Base-by-base conservation (phyloP, 2,797 vertebrate species). In the Melanogrammus aeglefinus region DNA sequence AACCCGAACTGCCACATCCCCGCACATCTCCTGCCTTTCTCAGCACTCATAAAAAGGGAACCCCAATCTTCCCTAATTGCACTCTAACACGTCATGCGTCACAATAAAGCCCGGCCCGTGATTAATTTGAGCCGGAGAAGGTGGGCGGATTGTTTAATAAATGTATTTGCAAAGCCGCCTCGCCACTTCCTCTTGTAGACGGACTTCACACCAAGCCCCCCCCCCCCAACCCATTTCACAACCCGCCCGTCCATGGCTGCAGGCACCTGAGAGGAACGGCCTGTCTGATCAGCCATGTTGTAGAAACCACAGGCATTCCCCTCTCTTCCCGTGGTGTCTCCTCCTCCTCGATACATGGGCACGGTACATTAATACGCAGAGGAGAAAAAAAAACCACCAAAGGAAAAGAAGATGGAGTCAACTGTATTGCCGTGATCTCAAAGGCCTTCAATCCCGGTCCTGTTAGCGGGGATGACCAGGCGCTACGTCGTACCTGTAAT, bases 1-100 rank as follows among this genome's bases (percentile, higher is more conserved):
- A 93, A 93, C 88, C 88, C 80, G 81, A 88, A 85, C 91, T 91
- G 91, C 88, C 91, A 93, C 90, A 87, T 92, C 91, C 84, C 87
- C 89, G 86, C 85, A 85, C 87, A 89, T 86, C 84, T 90, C 82
- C 86, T 85, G 90, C 88, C 91, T 90, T 89, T 88, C 89, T 81
- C 83, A 76, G 76, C 83, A 88, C 86, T 91, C 90, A 92, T 92
- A 92, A 93, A 93, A 92, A 89, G 86, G 84, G 21, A 21, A 78
- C 80, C 88, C 84, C 88, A 88, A 89, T 92, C 91, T 85, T 72
- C 76, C 39, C 81, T 91, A 90, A 93, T 94, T 92, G 93, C 81
- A 87, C 86, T 88, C 87, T 92, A 63, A 63, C 57, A 24, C 57
- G 57, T 63, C 57, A 90, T 90, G 85, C 87, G 90, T 91, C 90